Base-by-base conservation (phyloP, 1,140 invertebrate genomes). In the Drosophila neocordata region DNA sequence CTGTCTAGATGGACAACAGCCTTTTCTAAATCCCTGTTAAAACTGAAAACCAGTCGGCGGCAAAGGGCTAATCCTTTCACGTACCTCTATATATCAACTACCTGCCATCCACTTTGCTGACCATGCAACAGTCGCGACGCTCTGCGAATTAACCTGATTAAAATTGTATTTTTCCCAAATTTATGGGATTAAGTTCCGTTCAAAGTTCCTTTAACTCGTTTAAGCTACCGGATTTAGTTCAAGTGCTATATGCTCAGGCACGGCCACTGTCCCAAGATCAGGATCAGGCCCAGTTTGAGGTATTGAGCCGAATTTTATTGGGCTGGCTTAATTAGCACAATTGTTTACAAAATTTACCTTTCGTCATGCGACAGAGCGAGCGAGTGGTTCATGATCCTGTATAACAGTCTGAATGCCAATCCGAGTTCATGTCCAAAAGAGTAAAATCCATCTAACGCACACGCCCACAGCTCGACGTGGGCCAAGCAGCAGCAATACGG, bases 281-380 rank as follows among this genome's bases (percentile, higher is more conserved):
- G 31, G 27, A 34, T 24, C 27, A 60, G 15, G 69, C n/a, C 71
- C 55, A 31, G 73, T 38, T 41, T 48, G 15, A 48, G 41, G 41
- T 20, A 48, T 48, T 82, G 82, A 85, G 78, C 78, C 82, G 74
- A 73, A 70, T 79, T 84, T 85, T 90, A 90, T 90, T 83, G 82
- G 87, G 79, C 77, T 80, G 87, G 87, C 87, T 90, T 90, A 90
- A 90, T 90, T 90, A 90, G 79, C 74, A 87, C 87, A 90, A 90
- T 90, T 90, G 87, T 90, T 90, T 90, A 90, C 87, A 90, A 90
- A 89, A 83, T 90, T 90, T 90, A 80, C 87, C 87, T 90, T 90
- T 85, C 78, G 83, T 88, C 83, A 88, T 88, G 83, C 83, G 58
- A 62, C 13, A 44, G 12, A 48, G 56, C 38, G 41, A n/a, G 8